Percentiles rank a stretch among this genome's conserved stretches.
Conservation (phyloP, 2,888 invertebrate genomes). For the Eupithecia subfuscata region DNA sequence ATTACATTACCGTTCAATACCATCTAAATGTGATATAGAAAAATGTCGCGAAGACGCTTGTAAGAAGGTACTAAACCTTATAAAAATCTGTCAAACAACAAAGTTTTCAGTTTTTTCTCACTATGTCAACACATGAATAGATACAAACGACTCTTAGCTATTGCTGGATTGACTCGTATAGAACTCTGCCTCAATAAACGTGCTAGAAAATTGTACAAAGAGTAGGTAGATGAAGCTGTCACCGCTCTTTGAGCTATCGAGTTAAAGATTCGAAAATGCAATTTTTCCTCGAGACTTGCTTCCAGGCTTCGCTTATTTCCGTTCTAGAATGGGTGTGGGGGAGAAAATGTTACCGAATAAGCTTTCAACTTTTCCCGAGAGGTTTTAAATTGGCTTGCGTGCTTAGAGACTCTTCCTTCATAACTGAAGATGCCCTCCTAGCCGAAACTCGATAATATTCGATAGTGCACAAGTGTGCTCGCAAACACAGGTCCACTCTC, state of each 20-base stretch:
- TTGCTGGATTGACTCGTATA: background rate
- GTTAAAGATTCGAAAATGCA: constrained; percentile 18
- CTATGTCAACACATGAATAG: too few species aligned
- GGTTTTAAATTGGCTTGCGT: background rate
- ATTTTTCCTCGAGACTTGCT: constrained; percentile 14
- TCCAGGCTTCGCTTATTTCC: constrained; percentile 25
- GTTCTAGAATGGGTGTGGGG: constrained; percentile 1
- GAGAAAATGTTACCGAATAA: constrained; percentile 1
- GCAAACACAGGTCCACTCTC: too few species aligned
- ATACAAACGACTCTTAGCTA: too few species aligned
- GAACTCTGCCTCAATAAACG: background rate
- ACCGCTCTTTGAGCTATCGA: background rate
- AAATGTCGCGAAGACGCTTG: too few species aligned
- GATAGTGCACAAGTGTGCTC: too few species aligned
- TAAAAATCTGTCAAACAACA: too few species aligned
- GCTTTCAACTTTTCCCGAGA: background rate
- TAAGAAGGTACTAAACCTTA: too few species aligned
- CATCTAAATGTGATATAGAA: too few species aligned
- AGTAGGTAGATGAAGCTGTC: background rate
- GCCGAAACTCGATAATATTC: too few species aligned
- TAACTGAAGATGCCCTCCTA: background rate
- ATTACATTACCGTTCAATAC: too few species aligned
- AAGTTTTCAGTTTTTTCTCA: too few species aligned
- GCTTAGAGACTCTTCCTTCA: background rate
- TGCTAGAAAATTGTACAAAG: background rate